A percentile compares a stretch with the other conserved stretches of the same genome.
phyloP scores from a whole-genome alignment of 2,113 vertebrate species.

The Antechinus stuartii region DNA sequence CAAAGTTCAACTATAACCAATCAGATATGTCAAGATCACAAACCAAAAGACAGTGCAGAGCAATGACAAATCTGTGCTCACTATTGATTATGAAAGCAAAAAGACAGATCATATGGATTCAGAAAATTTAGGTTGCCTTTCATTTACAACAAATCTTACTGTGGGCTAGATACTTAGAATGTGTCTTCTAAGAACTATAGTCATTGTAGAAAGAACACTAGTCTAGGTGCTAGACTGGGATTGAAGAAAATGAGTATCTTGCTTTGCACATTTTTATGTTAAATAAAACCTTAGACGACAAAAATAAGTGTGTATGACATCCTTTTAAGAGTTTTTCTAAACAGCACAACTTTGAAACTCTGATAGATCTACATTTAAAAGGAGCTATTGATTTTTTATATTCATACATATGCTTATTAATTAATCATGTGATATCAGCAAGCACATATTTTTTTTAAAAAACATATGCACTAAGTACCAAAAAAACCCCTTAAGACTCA shows the following conservation, averaged over 20 bases:
- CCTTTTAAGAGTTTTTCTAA: background rate
- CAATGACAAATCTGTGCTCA: background rate
- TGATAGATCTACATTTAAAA: background rate
- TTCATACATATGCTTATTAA: background rate
- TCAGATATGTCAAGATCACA: background rate
- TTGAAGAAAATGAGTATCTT: background rate
- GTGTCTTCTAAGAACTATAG: background rate
- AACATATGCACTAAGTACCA: slow-evolving; percentile 9
- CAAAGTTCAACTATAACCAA: background rate
- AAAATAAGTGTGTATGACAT: background rate
- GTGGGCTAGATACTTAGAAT: background rate
- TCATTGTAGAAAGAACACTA: background rate
- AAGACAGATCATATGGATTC: background rate
- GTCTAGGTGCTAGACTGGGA: background rate
- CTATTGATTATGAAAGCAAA: background rate
- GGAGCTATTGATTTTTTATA: background rate
- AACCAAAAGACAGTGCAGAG: background rate
- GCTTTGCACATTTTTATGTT: background rate
- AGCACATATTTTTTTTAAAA: slow-evolving; percentile 11
- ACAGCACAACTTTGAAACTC: background rate
- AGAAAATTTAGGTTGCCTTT: background rate
- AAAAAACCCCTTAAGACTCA: background rate
- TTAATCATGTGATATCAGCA: background rate
- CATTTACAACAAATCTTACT: background rate
- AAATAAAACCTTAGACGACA: background rate